phyloP scores from a whole-genome alignment of 2,113 vertebrate species.

The Microtus richardsoni region DNA sequence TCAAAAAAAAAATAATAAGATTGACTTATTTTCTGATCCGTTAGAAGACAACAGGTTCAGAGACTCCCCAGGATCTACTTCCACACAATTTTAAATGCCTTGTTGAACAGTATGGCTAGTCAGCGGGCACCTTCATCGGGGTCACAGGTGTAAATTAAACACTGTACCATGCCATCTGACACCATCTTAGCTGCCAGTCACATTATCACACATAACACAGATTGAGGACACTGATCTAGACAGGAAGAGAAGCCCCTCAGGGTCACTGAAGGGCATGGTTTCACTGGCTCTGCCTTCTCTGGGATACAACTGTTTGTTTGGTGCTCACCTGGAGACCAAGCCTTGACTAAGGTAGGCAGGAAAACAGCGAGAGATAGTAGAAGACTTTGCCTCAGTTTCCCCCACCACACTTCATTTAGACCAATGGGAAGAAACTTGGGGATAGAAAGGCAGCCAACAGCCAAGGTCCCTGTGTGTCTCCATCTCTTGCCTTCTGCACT shows the following conservation, averaged over 20 bases:
- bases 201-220: conserved; percentile 29
- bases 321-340: background rate
- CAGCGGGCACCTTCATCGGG: conserved; percentile 64
- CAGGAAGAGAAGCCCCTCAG: background rate
- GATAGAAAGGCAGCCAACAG: background rate
- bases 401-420: no score
- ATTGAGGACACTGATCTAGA: background rate
- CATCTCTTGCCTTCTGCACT: background rate
- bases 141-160: conserved; percentile 68
- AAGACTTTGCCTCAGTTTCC: background rate
- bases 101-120: conserved; percentile 52
- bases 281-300: background rate
- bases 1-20: background rate
- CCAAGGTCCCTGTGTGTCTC: fast-evolving
- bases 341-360: conserved; percentile 50
- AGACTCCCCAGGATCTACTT: conserved; percentile 69
- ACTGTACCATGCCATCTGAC: conserved; percentile 59
- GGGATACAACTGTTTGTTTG: background rate
- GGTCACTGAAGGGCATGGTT: background rate
- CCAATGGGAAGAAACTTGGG: fast-evolving
- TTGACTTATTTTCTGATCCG: conserved; percentile 56
- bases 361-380: background rate
- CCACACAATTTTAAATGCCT: conserved; percentile 75
- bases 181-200: conserved; percentile 70
- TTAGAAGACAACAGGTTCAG: conserved; percentile 66